A percentile compares a stretch with the other conserved stretches of the same genome.
phyloP scores from a whole-genome alignment of 2,888 invertebrate species.

The Pandemis corylana region DNA sequence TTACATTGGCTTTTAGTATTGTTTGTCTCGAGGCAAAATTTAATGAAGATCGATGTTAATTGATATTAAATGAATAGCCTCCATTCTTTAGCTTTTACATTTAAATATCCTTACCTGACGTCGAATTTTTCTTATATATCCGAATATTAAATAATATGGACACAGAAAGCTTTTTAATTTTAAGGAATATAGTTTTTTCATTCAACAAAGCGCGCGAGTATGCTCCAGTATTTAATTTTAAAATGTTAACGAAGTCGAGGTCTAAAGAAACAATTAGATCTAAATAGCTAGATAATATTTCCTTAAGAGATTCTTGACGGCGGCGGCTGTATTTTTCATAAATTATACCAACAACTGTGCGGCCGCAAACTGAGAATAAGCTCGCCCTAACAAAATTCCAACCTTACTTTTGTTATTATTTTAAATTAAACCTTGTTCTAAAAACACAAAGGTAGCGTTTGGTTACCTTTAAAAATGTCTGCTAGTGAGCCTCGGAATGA shows the following conservation, averaged over 20 bases:
- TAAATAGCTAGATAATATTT: slow-evolving; percentile 23
- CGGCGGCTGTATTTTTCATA: slow-evolving; percentile 30
- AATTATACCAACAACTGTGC: slow-evolving; percentile 36
- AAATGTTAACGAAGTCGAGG: not conserved
- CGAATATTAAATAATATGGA: too few relatives aligned
- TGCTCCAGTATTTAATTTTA: not conserved
- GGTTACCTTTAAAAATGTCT: not conserved
- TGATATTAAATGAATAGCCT: not conserved
- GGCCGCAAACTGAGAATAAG: slow-evolving; percentile 14
- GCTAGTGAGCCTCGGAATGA: slow-evolving; percentile 22
- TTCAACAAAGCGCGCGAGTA: not conserved
- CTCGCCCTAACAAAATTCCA: not conserved
- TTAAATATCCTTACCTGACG: too few relatives aligned
- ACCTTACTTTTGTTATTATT: not conserved
- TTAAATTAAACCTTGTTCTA: not conserved
- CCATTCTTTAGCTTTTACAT: too few relatives aligned
- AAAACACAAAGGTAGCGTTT: not conserved
- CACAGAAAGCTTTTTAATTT: too few relatives aligned
- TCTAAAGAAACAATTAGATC: slow-evolving; percentile 18
- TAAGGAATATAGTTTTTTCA: too few relatives aligned
- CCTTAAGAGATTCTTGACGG: slow-evolving; percentile 7
- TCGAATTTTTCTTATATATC: too few relatives aligned
- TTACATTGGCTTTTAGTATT: slow-evolving; percentile 15
- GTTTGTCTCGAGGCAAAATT: slow-evolving; percentile 2
- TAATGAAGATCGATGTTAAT: slow-evolving; percentile 1